phyloP scores from a whole-genome alignment of 2,113 vertebrate genomes.

The Varanus komodoensis region DNA sequence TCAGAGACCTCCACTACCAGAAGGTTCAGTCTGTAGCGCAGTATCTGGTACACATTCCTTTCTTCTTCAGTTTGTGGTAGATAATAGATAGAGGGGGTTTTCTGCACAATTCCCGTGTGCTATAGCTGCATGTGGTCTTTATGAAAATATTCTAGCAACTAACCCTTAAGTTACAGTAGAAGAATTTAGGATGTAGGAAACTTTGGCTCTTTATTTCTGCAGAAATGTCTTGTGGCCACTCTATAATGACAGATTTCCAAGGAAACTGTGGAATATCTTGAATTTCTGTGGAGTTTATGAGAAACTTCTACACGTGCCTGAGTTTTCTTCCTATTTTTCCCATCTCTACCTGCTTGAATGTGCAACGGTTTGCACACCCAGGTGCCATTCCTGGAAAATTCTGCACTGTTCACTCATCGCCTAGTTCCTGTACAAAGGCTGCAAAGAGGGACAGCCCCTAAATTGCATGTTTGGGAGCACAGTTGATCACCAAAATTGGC shows the following conservation, averaged over 20 bases:
- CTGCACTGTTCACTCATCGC: background rate
- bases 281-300: background rate
- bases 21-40: background rate
- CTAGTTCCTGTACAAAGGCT: background rate
- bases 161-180: background rate
- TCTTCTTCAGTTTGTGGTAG: background rate
- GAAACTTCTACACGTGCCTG: background rate
- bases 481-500: background rate
- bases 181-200: background rate
- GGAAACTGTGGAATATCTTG: background rate
- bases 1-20: slow-evolving; percentile 16
- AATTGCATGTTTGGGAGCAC: background rate
- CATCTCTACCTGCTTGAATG: background rate
- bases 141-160: background rate
- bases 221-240: background rate
- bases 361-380: background rate
- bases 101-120: background rate
- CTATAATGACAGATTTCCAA: background rate
- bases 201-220: background rate
- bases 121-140: background rate
- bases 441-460: background rate
- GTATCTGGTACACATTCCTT: background rate
- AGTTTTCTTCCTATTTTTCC: background rate
- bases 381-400: background rate
- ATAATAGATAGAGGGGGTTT: slow-evolving; percentile 25